Percentiles rank a stretch among this genome's conserved stretches.
Evolutionary conservation across 1,140 invertebrate genomes (phyloP).

Genomic region (Lepidotrigona ventralis): DNA sequence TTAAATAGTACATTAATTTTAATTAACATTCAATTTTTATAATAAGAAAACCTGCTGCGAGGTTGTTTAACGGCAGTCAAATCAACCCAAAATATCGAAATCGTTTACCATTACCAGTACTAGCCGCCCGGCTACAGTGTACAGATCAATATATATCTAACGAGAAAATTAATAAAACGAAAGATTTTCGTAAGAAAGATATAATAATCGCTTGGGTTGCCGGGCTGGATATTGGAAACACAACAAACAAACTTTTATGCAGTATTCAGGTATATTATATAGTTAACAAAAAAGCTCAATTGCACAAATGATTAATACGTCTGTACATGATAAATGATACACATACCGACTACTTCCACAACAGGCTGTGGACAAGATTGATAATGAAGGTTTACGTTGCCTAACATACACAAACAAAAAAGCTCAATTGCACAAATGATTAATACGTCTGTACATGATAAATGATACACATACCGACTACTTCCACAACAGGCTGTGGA

Average conservation of each 20-base stretch:
- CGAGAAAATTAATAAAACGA: conserved; percentile 49
- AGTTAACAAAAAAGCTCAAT: conserved; percentile 4
- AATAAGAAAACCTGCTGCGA: conserved; percentile 68
- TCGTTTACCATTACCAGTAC: conserved; percentile 72
- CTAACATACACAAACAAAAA: conserved; percentile 74
- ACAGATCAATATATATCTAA: conserved; percentile 45
- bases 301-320: conserved; percentile 29
- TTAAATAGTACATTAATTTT: not conserved
- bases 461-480: not conserved
- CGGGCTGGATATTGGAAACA: conserved; percentile 71
- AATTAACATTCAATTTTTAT: conserved; percentile 19
- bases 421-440: conserved; percentile 21
- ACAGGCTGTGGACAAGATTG: conserved; percentile 72
- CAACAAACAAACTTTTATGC: conserved; percentile 66
- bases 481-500: conserved; percentile 70
- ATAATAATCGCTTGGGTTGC: conserved; percentile 76
- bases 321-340: conserved; percentile 24
- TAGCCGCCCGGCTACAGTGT: conserved; percentile 71
- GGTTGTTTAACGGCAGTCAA: conserved; percentile 73
- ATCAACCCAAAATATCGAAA: conserved; percentile 75
- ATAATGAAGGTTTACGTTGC: conserved; percentile 70
- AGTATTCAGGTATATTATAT: conserved; percentile 73
- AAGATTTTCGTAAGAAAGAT: conserved; percentile 62
- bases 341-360: conserved; percentile 1
- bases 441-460: conserved; percentile 32